These are phyloP conservation scores for Bovichtus diacanthus DNA, from an alignment of 2,797 vertebrate species.

Conservation along the genomic window DNA sequence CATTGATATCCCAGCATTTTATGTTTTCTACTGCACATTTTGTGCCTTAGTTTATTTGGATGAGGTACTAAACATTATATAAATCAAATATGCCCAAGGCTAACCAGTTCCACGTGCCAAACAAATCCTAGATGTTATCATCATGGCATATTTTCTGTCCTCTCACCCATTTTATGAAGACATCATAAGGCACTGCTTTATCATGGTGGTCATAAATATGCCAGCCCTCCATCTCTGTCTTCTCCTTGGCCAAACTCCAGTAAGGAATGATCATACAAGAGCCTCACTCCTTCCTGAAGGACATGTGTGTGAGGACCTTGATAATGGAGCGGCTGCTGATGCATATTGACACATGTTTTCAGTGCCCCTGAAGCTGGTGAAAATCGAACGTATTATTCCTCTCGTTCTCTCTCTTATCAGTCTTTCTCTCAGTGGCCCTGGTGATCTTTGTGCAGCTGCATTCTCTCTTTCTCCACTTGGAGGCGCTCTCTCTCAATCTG, in stretches of 20 bases:
- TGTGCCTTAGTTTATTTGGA: slow-evolving; percentile 5
- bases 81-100: neutral
- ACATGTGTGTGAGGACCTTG: neutral
- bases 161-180: slow-evolving; percentile 22
- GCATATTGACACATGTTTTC: slow-evolving; percentile 8
- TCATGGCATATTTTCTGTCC: slow-evolving; percentile 6
- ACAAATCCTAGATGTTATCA: slow-evolving; percentile 17
- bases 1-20: neutral
- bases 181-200: slow-evolving; percentile 57
- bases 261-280: slow-evolving; percentile 17
- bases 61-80: neutral
- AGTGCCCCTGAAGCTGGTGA: neutral
- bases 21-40: slow-evolving; percentile 6
- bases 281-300: neutral
- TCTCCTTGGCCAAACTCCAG: slow-evolving; percentile 28
- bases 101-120: slow-evolving; percentile 7
- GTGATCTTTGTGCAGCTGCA: slow-evolving; percentile 78
- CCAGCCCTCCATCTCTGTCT: slow-evolving; percentile 13
- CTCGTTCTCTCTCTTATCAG: neutral
- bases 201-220: slow-evolving; percentile 38
- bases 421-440: slow-evolving; percentile 45
- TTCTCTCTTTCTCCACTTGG: slow-evolving; percentile 94
- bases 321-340: slow-evolving; percentile 18
- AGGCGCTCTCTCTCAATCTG: slow-evolving; percentile 95
- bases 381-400: neutral